Base-by-base conservation (phyloP, 2,113 vertebrate species). In the Microcebus tavaratra region DNA sequence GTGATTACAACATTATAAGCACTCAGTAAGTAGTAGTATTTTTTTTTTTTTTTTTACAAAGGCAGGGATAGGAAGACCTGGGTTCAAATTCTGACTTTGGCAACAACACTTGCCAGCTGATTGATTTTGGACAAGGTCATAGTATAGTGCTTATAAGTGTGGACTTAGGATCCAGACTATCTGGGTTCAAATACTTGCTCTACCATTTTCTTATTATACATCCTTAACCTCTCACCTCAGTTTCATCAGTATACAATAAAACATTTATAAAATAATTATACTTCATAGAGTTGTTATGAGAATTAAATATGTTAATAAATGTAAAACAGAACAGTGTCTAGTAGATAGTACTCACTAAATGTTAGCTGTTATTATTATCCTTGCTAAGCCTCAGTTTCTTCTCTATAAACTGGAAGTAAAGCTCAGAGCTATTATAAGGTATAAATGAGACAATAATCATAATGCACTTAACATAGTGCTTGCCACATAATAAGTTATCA, bases 331-430 rank as follows among this genome's bases (percentile, higher is more conserved):
- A 82, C 50, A 86, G 29, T 70, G 14, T 94, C 61, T 88, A 34
- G 48, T 82, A 53, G 18, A n/a, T 63, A 76, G 15, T 36, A 57
- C 18, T 36, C 23, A 78, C 10, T 88, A 75, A 84, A 63, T 85
- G 29, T 75, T 97, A 96, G 86, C 15, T 85, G 39, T 85, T 94
- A 17, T 39, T 94, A 15, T 18, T 76, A 45, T 78, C n/a, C 55
- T 65, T 53, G 36, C 65, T 59, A 73, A 88, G 55, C 34, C 70
- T 97, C 70, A 73, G 2, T 93, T 93, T 97, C 61, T 96, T 95
- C 73, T 55, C 50, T 78, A 6, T 90, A 67, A 89, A 55, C 42
- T 61, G n/a, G 6, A 92, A 91, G 34, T 91, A 57, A 42, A 90
- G 68, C 59, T 91, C 72, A 89, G 50, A 76, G 53, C 76, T 96